Evolutionary conservation across 2,113 vertebrate species (phyloP).

Genomic region (Probosciger aterrimus): DNA sequence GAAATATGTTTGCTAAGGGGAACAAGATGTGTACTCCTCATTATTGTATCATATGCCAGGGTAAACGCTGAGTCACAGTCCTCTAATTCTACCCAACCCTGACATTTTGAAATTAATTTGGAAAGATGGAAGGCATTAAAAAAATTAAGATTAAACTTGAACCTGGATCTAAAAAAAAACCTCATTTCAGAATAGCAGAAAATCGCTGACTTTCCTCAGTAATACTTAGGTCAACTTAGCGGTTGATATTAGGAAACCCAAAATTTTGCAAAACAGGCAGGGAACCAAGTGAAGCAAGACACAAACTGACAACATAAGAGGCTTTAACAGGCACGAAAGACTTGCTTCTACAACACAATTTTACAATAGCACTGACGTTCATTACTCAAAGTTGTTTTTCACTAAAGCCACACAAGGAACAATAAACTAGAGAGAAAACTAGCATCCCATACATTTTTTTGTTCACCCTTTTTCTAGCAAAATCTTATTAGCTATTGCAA

Average conservation of each 20-base stretch:
- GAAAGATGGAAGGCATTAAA: neutral
- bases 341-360: neutral
- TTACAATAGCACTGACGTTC: neutral
- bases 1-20: neutral
- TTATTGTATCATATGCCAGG: neutral
- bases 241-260: slow-evolving; percentile 11
- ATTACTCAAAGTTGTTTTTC: neutral
- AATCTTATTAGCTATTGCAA: neutral
- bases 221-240: neutral
- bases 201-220: neutral
- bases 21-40: neutral
- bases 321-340: neutral
- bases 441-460: fast-evolving
- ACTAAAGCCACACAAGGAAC: neutral
- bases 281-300: slow-evolving; percentile 38
- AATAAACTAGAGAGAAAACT: neutral
- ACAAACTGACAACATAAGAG: neutral
- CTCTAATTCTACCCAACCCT: neutral
- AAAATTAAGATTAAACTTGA: neutral
- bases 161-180: neutral
- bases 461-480: neutral
- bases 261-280: slow-evolving; percentile 30
- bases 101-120: neutral
- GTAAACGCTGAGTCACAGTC: neutral
- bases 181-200: neutral